Evolutionary conservation across 2,888 invertebrate species (phyloP), one percentile per base, ranked within the genome.

Genomic region (Trissoscelio sp.): DNA sequence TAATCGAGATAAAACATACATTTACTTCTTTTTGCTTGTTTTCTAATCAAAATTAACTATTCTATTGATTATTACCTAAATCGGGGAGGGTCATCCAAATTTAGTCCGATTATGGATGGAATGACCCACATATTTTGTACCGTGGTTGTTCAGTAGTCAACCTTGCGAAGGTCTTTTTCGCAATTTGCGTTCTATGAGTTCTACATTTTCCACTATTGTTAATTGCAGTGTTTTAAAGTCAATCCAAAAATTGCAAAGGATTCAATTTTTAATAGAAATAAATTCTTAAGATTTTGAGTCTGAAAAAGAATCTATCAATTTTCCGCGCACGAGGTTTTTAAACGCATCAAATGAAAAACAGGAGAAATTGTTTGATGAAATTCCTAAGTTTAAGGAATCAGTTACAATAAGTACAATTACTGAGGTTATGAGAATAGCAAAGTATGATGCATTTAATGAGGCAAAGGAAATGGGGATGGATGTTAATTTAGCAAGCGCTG

Each of bases 291-390:
- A 44, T 44, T 44, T 44, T 16, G n/a, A 37, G n/a, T 6, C 37
- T n/a, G n/a, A 44, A 12, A 44, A 44, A 14, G 44, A 44, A 44
- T 6, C 12, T 3, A 44, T 44, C 12, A 12, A 44, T 44, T 44
- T 44, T 44, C 44, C 44, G 11, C 12, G 44, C 12, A 44, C 44
- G 2, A 12, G 44, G 11, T 44, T 44, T 44, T 44, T 44, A 14
- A 44, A 44, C 14, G 44, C 44, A 11, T 44, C 44, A 14, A 44
- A 44, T 44, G 44, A 44, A 16, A 12, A 11, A 44, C 44, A 44
- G 11, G 16, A 44, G 3, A 3, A 6, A 44, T 14, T 3, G 5
- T 44, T 44, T 44, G 14, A 44, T 6, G 44, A 44, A 16, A 44
- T 44, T 14, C 7, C 11, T 2, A 44, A 44, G 11, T 44, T 44